Base-by-base conservation (phyloP, 2,113 vertebrate species). In the Pleuronectes platessa region DNA sequence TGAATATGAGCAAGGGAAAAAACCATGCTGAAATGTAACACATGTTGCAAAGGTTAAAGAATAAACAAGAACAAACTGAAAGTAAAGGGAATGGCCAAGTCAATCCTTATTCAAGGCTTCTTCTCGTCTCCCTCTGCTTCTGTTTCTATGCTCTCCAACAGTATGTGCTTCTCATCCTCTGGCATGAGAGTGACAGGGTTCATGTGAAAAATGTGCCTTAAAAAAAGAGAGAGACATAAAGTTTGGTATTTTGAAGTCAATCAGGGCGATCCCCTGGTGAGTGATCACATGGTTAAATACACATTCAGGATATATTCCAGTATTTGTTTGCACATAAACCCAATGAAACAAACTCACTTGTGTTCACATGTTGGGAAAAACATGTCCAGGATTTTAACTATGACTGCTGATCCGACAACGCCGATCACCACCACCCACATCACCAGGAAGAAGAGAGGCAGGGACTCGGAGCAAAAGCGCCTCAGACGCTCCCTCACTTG, bases 351-450 rank as follows among this genome's bases (percentile, higher is more conserved):
- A 27, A 94, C 95, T 94, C 92, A 98, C 97, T 95, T 97, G 67
- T 94, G 94, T 91, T 97, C 95, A 84, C 93, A 95, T 12, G 93
- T 81, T 40, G 97, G 97, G 71, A 96, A 96, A 78, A 98, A 87
- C 60, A 96, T 5, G 82, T 97, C 97, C 79, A 99, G 83, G 71
- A 96, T 87, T 86, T 90, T 95, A 81, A 98, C 89, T 53, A 98
- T 94, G 85, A 97, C 91, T 2, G 94, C 92, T 35, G 97, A 97
- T 79, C 96, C 97, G 1, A 89, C 85, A 5, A 97, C 86, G 66
- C 97, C 97, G 40, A 96, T 94, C 69, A 97, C 91, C 62, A 96
- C 91, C 67, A 98, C 96, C 68, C 96, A 95, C 93, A 97, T 94
- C 26, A 98, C 73, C 89, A 95, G 94, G 68, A 98, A 96, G 92